Evolutionary conservation across 2,797 vertebrate species (phyloP).

Genomic region (Salmo trutta): DNA sequence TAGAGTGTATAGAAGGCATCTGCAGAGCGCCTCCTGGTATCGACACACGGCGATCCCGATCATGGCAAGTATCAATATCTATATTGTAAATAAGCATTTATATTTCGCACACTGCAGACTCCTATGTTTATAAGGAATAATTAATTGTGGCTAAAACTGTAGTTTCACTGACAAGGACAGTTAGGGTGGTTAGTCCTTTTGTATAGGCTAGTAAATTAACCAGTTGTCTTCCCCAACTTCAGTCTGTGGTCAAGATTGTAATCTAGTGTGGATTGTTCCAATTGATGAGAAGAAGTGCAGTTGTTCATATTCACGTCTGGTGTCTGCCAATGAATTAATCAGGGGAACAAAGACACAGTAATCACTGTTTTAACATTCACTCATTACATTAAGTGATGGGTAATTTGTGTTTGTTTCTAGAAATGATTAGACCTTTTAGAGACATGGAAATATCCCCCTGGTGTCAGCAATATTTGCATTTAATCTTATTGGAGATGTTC

Average conservation of each 20-base stretch:
- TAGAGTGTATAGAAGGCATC: too few relatives aligned
- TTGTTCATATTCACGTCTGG: slow-evolving; percentile 59
- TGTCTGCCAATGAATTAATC: slow-evolving; percentile 62
- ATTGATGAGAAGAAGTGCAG: slow-evolving; percentile 70
- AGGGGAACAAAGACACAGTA: slow-evolving; percentile 70
- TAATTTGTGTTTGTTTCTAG: slow-evolving; percentile 43
- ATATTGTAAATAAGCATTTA: background rate
- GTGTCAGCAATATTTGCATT: slow-evolving; percentile 29
- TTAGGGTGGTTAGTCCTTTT: background rate
- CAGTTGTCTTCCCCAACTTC: background rate
- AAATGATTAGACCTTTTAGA: slow-evolving; percentile 35
- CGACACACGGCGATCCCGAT: too few relatives aligned
- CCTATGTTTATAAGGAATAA: background rate
- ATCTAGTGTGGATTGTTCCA: slow-evolving; percentile 55
- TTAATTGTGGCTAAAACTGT: background rate
- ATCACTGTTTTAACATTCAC: slow-evolving; percentile 70
- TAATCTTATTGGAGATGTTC: background rate
- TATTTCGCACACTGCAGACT: background rate
- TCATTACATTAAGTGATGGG: slow-evolving; percentile 65
- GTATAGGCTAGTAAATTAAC: too few relatives aligned
- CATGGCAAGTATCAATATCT: background rate
- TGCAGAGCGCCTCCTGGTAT: too few relatives aligned
- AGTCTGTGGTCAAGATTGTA: slow-evolving; percentile 42
- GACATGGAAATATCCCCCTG: slow-evolving; percentile 32
- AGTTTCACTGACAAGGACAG: background rate